phyloP scores from a whole-genome alignment of 1,140 invertebrate genomes.

The Epicauta chinensis region DNA sequence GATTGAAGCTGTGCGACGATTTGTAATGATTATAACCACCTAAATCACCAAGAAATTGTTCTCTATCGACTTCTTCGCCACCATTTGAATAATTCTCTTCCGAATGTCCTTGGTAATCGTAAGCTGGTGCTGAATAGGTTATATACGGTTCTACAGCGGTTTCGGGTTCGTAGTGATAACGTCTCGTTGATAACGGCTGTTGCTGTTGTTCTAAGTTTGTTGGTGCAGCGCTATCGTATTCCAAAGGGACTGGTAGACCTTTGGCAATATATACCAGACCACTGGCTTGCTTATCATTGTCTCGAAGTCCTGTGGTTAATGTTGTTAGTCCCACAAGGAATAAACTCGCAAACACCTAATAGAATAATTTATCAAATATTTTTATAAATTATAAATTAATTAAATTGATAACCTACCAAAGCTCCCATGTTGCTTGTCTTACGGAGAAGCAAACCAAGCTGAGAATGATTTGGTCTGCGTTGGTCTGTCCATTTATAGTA shows the following conservation, averaged over 20 bases:
- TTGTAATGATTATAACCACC: constrained; percentile 26
- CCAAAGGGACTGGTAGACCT: constrained; percentile 8
- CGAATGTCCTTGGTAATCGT: too few relatives aligned
- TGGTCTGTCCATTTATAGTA: constrained; percentile 7
- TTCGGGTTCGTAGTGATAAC: too few relatives aligned
- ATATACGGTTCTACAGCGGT: too few relatives aligned
- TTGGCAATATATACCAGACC: constrained; percentile 10
- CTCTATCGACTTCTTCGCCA: too few relatives aligned
- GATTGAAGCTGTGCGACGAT: constrained; percentile 23
- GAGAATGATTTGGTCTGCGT: constrained; percentile 5
- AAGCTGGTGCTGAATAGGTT: too few relatives aligned
- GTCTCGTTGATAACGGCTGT: too few relatives aligned
- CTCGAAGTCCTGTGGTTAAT: too few relatives aligned
- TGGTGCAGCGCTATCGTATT: constrained; percentile 8
- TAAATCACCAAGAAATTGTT: too few relatives aligned
- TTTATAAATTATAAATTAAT: neutral
- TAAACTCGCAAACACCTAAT: constrained; percentile 24
- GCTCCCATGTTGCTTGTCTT: constrained; percentile 24
- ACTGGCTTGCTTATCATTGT: too few relatives aligned
- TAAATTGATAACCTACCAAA: constrained; percentile 19
- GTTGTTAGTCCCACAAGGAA: constrained; percentile 9
- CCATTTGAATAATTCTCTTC: too few relatives aligned
- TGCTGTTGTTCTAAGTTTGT: too few relatives aligned
- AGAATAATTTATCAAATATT: neutral
- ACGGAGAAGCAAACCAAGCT: constrained; percentile 15